Evolutionary conservation across 1,140 invertebrate species (phyloP).

Genomic region (Rhopalosiphum maidis): DNA sequence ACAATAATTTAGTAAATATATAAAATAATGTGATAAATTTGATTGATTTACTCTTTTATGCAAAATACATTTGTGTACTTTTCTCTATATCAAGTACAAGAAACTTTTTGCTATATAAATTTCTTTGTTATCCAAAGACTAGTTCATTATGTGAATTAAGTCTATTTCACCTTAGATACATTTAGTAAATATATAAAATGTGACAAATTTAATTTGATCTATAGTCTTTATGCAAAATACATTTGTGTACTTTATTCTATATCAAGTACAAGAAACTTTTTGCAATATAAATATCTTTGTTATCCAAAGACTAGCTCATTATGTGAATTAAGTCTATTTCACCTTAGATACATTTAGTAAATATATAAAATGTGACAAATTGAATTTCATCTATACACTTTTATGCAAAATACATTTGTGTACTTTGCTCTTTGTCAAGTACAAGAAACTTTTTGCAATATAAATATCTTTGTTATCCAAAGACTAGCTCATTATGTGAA

Average conservation of each 20-base stretch:
- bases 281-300: constrained; percentile 25
- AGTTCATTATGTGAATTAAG: not conserved
- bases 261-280: not conserved
- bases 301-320: constrained; percentile 11
- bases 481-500: not conserved
- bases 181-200: not conserved
- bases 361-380: not conserved
- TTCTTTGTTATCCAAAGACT: constrained; percentile 38
- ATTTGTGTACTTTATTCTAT: constrained; percentile 22
- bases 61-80: constrained; percentile 48
- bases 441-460: constrained; percentile 16
- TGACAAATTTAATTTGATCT: not conserved
- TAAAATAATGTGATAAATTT: not conserved
- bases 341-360: not conserved
- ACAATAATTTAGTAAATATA: not conserved
- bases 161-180: constrained; percentile 44
- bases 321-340: not conserved
- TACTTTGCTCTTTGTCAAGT: not conserved
- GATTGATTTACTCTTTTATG: not conserved
- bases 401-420: constrained; percentile 46
- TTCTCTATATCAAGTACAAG: not conserved
- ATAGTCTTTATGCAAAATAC: constrained; percentile 22
- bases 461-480: constrained; percentile 38
- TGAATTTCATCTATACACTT: no score
- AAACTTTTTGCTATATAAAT: constrained; percentile 21